Evolutionary conservation across 2,888 invertebrate species (phyloP), one percentile per base, ranked within the genome.

Genomic region (Thera obeliscata): DNA sequence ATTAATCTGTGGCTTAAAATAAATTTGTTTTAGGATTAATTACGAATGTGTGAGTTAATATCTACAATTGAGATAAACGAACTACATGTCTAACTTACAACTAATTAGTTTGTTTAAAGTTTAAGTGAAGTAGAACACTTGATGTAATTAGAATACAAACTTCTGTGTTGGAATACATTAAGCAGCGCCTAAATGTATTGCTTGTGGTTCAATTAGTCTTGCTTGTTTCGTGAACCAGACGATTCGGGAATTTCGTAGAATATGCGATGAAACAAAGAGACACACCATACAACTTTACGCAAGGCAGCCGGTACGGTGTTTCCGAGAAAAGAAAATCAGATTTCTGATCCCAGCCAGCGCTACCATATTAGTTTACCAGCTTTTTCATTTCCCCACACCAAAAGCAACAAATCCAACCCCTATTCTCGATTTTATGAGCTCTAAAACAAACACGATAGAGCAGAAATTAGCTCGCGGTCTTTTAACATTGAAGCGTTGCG

Each of bases 361-460:
- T 89, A 86, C 89, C 88, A 88, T 88, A 87, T 88, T 87, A 87
- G 87, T 88, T 87, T 86, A 88, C 87, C 81, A 86, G 80, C 83
- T 80, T 84, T 87, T 85, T 87, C 9, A 76, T 77, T 76, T 79
- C 71, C 61, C 72, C 69, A 67, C 72, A 78, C 78, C 75, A 79
- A 80, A 80, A 68, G 78, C 75, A 73, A 76, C 83, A 85, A 81
- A 78, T 76, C 66, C 75, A 66, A 62, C 70, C 63, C 64, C 65
- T 65, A 61, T 56, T 67, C 59, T 68, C 63, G 54, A 56, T 73
- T 80, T 81, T 82, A 76, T 86, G 75, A 79, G 72, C 85, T 84
- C 76, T 87, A 83, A 80, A 70, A 1, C 48, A 64, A 78, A 73
- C 41, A 69, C 38, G 73, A 79, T 84, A 89, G 74, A 80, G 87